These are phyloP conservation scores for Amitus sp. DNA, from an alignment of 2,888 invertebrate genomes.

Conservation along the genomic window DNA sequence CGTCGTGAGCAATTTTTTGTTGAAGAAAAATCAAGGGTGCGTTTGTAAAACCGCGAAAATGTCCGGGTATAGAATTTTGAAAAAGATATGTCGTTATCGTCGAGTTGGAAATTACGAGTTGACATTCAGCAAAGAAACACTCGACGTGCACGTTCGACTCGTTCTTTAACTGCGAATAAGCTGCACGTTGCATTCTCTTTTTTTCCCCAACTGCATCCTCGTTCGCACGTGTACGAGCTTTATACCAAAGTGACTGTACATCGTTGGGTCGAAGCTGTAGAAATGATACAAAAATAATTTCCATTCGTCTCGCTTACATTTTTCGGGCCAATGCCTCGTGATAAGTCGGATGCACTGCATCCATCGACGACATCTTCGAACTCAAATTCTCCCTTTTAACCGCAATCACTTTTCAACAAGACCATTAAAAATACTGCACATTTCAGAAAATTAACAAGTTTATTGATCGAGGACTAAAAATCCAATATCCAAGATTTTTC, in stretches of 20 bases:
- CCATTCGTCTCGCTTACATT: not conserved
- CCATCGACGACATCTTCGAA: conserved; percentile 9
- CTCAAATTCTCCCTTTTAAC: no score
- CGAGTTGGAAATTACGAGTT: conserved; percentile 1
- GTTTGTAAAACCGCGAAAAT: conserved; percentile 9
- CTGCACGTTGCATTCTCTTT: conserved; percentile 12
- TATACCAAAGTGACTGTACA: conserved; percentile 24
- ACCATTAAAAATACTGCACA: not conserved
- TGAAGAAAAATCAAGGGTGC: conserved; percentile 21
- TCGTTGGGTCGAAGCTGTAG: conserved; percentile 17
- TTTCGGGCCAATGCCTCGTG: conserved; percentile 8
- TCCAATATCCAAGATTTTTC: no score
- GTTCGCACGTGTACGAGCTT: conserved; percentile 8
- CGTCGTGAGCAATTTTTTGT: conserved; percentile 27
- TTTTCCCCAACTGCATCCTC: conserved; percentile 1
- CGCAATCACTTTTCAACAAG: not conserved
- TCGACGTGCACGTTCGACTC: conserved; percentile 11
- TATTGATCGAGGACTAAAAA: not conserved
- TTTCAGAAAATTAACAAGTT: not conserved
- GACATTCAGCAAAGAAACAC: conserved; percentile 10
- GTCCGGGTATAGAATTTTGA: conserved; percentile 9
- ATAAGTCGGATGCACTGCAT: conserved; percentile 14
- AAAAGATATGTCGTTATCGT: conserved; percentile 11
- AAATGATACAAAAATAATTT: conserved; percentile 30
- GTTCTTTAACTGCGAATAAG: conserved; percentile 8